A percentile compares a stretch with the other conserved stretches of the same genome.
Evolutionary conservation across 1,140 invertebrate species (phyloP).

Genomic region (Battus philenor): DNA sequence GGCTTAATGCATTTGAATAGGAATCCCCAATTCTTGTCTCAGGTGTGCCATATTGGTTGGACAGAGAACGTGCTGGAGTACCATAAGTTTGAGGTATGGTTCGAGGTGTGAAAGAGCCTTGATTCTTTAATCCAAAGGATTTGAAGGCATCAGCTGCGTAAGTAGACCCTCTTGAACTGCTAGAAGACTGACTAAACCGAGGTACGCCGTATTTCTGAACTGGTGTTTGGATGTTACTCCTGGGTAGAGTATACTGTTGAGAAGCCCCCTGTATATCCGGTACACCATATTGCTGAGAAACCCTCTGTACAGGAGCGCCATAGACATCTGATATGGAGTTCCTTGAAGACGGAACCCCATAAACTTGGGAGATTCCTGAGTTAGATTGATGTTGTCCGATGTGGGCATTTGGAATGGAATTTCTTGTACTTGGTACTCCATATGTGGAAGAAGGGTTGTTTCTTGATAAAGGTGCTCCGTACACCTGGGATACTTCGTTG

Average conservation of each 20-base stretch:
- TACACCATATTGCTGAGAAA: slow-evolving; percentile 22
- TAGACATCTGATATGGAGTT: slow-evolving; percentile 12
- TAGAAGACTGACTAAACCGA: slow-evolving; percentile 19
- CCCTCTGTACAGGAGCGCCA: background rate
- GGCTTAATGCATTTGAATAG: slow-evolving; percentile 25
- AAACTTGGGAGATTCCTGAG: slow-evolving; percentile 21
- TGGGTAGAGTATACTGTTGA: slow-evolving; percentile 16
- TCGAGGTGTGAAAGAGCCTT: slow-evolving; percentile 2
- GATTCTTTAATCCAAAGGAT: too few species aligned
- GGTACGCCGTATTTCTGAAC: slow-evolving; percentile 33
- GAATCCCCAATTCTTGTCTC: slow-evolving; percentile 31
- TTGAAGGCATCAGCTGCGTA: too few species aligned
- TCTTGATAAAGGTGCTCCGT: slow-evolving; percentile 20
- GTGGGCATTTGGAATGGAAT: too few species aligned
- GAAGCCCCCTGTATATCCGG: slow-evolving; percentile 11
- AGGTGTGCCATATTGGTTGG: slow-evolving; percentile 37
- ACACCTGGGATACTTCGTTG: slow-evolving; percentile 26
- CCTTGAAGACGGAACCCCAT: slow-evolving; percentile 14
- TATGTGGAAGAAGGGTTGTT: too few species aligned
- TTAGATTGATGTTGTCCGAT: too few species aligned
- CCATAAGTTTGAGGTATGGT: slow-evolving; percentile 23
- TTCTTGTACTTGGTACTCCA: too few species aligned
- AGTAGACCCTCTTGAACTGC: slow-evolving; percentile 9
- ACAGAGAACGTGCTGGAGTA: slow-evolving; percentile 23
- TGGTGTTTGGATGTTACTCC: slow-evolving; percentile 25